These are phyloP conservation scores for Euglossa dilemma DNA, from an alignment of 1,140 invertebrate species.

Conservation along the genomic window DNA sequence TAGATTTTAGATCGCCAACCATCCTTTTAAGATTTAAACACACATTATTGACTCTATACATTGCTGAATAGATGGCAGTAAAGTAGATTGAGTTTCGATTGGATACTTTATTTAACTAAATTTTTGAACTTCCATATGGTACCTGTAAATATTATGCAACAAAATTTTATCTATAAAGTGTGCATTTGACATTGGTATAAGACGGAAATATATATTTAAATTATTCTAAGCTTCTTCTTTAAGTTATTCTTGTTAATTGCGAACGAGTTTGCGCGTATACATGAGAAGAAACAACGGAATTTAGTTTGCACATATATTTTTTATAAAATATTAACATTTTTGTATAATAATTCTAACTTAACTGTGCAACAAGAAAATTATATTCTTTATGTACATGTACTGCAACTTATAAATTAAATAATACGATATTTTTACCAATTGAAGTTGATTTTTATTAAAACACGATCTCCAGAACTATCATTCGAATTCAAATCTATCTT, in stretches of 20 bases:
- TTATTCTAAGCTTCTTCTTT: neutral
- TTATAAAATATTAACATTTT: slow-evolving; percentile 17
- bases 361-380: neutral
- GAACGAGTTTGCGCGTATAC: neutral
- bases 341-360: neutral
- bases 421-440: neutral
- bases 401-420: neutral
- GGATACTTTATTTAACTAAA: slow-evolving; percentile 6
- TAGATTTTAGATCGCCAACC: neutral
- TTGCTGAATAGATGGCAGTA: neutral
- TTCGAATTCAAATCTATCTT: slow-evolving; percentile 49
- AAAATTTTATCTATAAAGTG: neutral
- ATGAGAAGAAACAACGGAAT: neutral
- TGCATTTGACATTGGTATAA: neutral
- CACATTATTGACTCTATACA: neutral
- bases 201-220: neutral
- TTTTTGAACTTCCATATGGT: slow-evolving; percentile 27
- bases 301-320: neutral
- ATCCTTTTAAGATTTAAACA: neutral
- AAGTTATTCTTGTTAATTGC: neutral
- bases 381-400: no score
- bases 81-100: neutral
- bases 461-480: slow-evolving; percentile 14
- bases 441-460: neutral
- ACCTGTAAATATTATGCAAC: slow-evolving; percentile 35